Conservation (phyloP, 2,113 vertebrate genomes). For the Neogobius melanostomus region DNA sequence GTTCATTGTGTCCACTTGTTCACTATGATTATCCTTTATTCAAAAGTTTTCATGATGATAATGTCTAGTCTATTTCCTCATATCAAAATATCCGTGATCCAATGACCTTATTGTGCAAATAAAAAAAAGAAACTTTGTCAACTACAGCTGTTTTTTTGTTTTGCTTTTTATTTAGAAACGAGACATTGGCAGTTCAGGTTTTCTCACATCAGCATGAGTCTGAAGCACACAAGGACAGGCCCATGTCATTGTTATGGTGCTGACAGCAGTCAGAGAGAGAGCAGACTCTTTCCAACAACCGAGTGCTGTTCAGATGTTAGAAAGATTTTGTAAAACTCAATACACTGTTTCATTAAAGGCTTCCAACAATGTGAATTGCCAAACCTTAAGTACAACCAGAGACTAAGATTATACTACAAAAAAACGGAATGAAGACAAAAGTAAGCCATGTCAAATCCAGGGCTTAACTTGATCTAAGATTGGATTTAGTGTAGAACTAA, state of each 20-base stretch:
- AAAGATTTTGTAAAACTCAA: neutral
- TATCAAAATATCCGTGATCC: no score
- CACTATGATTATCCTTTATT: no score
- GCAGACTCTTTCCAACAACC: neutral
- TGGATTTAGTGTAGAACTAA: no score
- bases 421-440: neutral
- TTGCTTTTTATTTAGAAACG: neutral
- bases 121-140: neutral
- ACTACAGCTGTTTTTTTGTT: neutral
- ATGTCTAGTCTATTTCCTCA: no score
- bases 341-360: no score
- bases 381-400: no score
- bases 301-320: neutral
- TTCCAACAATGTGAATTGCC: no score
- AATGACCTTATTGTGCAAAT: no score
- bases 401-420: neutral
- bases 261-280: neutral
- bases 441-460: no score
- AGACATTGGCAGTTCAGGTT: neutral
- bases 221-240: neutral
- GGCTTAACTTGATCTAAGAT: no score
- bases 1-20: no score
- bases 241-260: neutral
- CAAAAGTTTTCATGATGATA: no score
- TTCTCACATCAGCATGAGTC: neutral